phyloP scores from a whole-genome alignment of 2,888 invertebrate species.

The Oxytorus armatus region DNA sequence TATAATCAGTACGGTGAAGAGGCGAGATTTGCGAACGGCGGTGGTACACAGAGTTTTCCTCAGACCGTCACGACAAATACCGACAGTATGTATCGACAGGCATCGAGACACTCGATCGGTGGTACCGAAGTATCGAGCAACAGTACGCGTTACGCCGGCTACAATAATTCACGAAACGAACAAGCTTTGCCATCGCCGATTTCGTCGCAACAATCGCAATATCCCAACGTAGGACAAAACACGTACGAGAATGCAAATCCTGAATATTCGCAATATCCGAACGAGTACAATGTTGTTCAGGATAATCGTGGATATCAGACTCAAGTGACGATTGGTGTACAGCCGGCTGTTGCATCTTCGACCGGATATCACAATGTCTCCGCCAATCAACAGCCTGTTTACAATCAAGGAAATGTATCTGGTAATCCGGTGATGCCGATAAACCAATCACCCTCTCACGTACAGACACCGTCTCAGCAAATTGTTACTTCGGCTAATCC shows the following conservation, averaged over 20 bases:
- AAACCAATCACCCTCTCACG: constrained; percentile 57
- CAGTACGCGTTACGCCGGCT: constrained; percentile 69
- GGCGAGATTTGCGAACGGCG: constrained; percentile 50
- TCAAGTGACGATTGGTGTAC: constrained; percentile 31
- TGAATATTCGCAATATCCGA: constrained; percentile 54
- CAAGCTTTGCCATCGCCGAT: constrained; percentile 45
- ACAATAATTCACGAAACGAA: constrained; percentile 50
- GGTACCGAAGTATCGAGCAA: constrained; percentile 70
- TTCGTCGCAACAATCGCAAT: constrained; percentile 49
- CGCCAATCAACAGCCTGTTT: constrained; percentile 33
- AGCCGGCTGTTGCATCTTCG: constrained; percentile 15
- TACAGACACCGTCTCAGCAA: constrained; percentile 15
- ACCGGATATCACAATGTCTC: constrained; percentile 38
- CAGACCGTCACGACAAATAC: constrained; percentile 71
- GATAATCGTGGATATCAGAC: constrained; percentile 48
- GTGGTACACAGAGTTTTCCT: constrained; percentile 68
- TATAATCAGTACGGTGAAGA: constrained; percentile 62
- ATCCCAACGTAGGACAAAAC: constrained; percentile 35
- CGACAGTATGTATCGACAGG: constrained; percentile 72
- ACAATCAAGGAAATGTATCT: constrained; percentile 42
- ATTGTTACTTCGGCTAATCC: constrained; percentile 1
- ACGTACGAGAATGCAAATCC: constrained; percentile 41
- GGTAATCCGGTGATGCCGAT: constrained; percentile 20
- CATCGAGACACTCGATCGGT: constrained; percentile 58
- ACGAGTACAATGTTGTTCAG: constrained; percentile 40